Percentiles rank a stretch among this genome's conserved stretches.
These are phyloP conservation scores for Eupristina koningsbergeri DNA, from an alignment of 1,140 invertebrate genomes.

Conservation along the genomic window DNA sequence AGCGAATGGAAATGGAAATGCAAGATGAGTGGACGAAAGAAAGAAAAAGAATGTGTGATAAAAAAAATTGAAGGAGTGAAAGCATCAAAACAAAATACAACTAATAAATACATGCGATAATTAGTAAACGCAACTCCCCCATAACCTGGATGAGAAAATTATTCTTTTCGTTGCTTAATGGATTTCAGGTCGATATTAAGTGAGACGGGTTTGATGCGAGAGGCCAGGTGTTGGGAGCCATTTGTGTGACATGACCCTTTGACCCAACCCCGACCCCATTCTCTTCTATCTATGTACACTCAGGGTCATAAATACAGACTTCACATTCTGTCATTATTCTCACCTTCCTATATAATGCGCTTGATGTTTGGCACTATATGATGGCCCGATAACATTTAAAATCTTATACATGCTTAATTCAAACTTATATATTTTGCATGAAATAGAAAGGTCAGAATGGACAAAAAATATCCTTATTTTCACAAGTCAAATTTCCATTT, in stretches of 20 bases:
- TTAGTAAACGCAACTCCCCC: conserved; percentile 63
- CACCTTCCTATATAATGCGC: conserved; percentile 60
- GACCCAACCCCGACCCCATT: conserved; percentile 64
- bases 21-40: conserved; percentile 37
- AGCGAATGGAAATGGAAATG: background rate
- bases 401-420: conserved; percentile 28
- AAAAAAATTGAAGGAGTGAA: conserved; percentile 18
- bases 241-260: conserved; percentile 72
- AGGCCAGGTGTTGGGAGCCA: conserved; percentile 72
- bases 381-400: conserved; percentile 19
- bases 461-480: conserved; percentile 62
- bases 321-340: conserved; percentile 66
- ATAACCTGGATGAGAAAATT: conserved; percentile 67
- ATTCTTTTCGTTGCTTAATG: conserved; percentile 74
- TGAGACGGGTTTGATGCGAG: conserved; percentile 72
- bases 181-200: conserved; percentile 75
- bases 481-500: conserved; percentile 56
- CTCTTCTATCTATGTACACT: conserved; percentile 66
- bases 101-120: conserved; percentile 59
- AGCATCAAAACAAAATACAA: conserved; percentile 28
- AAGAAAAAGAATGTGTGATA: conserved; percentile 46
- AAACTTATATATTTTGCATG: conserved; percentile 54
- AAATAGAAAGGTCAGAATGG: conserved; percentile 68
- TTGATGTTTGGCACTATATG: conserved; percentile 31
- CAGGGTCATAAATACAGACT: conserved; percentile 63